Base-by-base conservation (phyloP, 2,797 vertebrate species). In the Sebastes steindachneri region DNA sequence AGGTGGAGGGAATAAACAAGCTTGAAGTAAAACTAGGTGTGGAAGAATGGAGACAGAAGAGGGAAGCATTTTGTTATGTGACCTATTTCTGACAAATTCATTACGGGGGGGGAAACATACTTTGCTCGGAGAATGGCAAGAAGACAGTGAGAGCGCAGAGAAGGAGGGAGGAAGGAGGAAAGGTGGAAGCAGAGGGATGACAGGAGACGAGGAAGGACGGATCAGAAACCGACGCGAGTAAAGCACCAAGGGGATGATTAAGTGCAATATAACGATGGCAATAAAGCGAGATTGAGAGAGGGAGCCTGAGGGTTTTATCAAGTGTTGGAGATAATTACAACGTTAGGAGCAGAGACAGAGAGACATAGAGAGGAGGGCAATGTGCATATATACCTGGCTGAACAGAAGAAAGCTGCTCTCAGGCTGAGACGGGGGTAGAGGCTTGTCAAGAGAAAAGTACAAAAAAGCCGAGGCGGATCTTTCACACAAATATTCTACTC, bases 261-360 rank as follows among this genome's bases (percentile, higher is more conserved):
- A 87, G 83, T 81, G 80, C 64, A 86, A 82, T 90, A 89, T 82
- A 84, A 88, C 26, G 62, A 86, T 57, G 84, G 82, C 75, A 84
- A 91, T 91, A 85, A 86, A 90, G 70, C 4, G 23, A 92, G 87
- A 86, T 68, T 77, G 85, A 88, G 59, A 86, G 58, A 59, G 58
- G 65, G 73, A 80, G 79, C 76, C 74, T 5, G 35, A 31, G 63
- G 84, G 79, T 73, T 87, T 90, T 84, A 87, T 88, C 73, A 85
- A 89, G 86, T 84, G 81, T 62, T 68, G 68, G 71, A 84, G 73
- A 87, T 89, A 90, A 92, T 89, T 91, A 87, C 79, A 78, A 68
- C 0, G 72, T 65, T 60, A 68, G 72, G 58, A 92, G 62, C 17
- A 58, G 62, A 82, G 79, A 33, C n/a, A 23, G 14, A 17, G n/a